phyloP scores from a whole-genome alignment of 2,113 vertebrate species.

The Callopanchax toddi region DNA sequence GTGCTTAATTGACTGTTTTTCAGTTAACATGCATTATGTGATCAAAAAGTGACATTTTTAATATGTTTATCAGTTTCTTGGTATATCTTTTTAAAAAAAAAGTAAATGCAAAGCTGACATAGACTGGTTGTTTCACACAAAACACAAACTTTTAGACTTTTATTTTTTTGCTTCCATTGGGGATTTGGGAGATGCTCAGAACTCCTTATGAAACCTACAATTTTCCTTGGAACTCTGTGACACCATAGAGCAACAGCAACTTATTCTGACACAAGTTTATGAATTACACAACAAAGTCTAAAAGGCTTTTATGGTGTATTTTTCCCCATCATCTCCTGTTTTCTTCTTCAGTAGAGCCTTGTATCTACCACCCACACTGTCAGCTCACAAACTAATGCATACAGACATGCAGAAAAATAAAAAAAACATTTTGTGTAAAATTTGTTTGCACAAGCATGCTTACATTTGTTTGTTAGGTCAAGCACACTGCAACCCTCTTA shows the following conservation, averaged over 20 bases:
- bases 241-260: conserved; percentile 23
- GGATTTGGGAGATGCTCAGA: conserved; percentile 3
- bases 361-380: conserved; percentile 8
- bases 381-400: not conserved
- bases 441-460: conserved; percentile 6
- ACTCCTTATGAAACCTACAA: conserved; percentile 21
- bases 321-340: not conserved
- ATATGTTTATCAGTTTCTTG: too few species aligned
- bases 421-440: not conserved
- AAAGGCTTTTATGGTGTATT: not conserved
- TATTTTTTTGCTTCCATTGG: not conserved
- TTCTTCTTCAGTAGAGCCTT: not conserved
- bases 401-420: conserved; percentile 2
- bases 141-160: not conserved
- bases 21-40: too few species aligned
- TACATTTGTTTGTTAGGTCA: conserved; percentile 10
- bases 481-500: conserved; percentile 1
- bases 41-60: not conserved
- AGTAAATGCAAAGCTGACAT: conserved; percentile 8
- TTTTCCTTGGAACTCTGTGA: conserved; percentile 11
- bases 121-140: not conserved
- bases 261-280: not conserved
- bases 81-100: not conserved
- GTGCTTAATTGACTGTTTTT: too few species aligned
- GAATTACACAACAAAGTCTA: conserved; percentile 22